Percentiles rank a stretch among this genome's conserved stretches.
These are phyloP conservation scores for Crossaster papposus DNA, from an alignment of 53 echinoderm and acorn worm genomes.

Conservation along the genomic window DNA sequence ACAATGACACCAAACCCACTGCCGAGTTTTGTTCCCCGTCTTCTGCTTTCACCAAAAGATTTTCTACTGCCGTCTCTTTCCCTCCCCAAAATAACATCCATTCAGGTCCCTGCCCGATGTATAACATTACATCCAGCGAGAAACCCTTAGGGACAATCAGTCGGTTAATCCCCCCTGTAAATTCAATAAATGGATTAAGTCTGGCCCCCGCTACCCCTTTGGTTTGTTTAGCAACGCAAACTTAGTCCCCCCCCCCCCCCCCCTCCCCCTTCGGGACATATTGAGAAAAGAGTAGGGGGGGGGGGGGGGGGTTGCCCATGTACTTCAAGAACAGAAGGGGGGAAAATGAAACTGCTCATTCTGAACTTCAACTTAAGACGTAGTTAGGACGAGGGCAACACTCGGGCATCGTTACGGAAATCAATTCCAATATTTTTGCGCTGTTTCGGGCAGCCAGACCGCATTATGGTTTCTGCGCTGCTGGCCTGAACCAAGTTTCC, in stretches of 20 bases:
- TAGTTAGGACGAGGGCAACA: conserved; percentile 30
- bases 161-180: conserved; percentile 52
- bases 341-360: background rate
- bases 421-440: conserved; percentile 49
- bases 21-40: background rate
- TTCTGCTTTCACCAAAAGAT: conserved; percentile 21
- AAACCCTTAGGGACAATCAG: conserved; percentile 48
- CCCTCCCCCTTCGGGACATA: conserved; percentile 38
- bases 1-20: conserved; percentile 48
- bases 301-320: conserved; percentile 8
- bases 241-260: conserved; percentile 29
- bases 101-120: conserved; percentile 29
- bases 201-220: conserved; percentile 52
- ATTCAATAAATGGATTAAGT: conserved; percentile 65
- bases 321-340: conserved; percentile 7
- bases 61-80: conserved; percentile 9
- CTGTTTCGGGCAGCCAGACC: background rate
- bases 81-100: conserved; percentile 37
- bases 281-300: background rate
- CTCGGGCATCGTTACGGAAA: conserved; percentile 33
- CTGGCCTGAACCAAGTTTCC: conserved; percentile 9
- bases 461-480: background rate
- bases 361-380: background rate
- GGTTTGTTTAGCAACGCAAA: conserved; percentile 46
- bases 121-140: conserved; percentile 51